These are phyloP conservation scores for Rhineura floridana DNA, from an alignment of 2,113 vertebrate genomes.

Conservation along the genomic window DNA sequence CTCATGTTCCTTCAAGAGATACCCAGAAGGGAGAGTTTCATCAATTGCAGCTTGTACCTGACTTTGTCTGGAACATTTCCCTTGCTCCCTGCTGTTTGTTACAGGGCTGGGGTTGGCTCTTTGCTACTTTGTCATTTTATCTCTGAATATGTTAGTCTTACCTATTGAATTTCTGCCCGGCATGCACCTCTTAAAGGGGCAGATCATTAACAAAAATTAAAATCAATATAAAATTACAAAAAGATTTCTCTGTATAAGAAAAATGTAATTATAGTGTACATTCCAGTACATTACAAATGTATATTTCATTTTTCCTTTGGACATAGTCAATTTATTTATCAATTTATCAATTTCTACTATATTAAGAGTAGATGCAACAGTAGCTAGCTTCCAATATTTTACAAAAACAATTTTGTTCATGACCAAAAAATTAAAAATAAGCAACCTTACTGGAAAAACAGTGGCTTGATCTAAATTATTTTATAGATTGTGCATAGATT, in stretches of 20 bases:
- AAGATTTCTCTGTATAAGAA: background rate
- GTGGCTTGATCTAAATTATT: background rate
- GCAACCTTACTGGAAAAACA: background rate
- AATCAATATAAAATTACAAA: background rate
- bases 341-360: background rate
- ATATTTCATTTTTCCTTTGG: background rate
- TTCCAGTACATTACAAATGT: background rate
- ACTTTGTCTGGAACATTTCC: background rate
- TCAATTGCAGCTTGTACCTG: background rate
- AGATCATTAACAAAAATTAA: background rate
- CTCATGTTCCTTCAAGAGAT: background rate
- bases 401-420: background rate
- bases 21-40: background rate
- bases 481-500: background rate
- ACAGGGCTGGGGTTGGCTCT: background rate
- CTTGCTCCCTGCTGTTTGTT: background rate
- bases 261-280: background rate
- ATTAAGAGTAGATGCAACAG: background rate
- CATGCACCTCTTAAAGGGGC: background rate
- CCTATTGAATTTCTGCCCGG: background rate
- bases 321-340: background rate
- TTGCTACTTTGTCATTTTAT: background rate
- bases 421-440: background rate
- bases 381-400: background rate
- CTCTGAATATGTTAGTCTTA: background rate